These are phyloP conservation scores for Teleiodes luculella DNA, from an alignment of 2,888 invertebrate species.

Conservation along the genomic window DNA sequence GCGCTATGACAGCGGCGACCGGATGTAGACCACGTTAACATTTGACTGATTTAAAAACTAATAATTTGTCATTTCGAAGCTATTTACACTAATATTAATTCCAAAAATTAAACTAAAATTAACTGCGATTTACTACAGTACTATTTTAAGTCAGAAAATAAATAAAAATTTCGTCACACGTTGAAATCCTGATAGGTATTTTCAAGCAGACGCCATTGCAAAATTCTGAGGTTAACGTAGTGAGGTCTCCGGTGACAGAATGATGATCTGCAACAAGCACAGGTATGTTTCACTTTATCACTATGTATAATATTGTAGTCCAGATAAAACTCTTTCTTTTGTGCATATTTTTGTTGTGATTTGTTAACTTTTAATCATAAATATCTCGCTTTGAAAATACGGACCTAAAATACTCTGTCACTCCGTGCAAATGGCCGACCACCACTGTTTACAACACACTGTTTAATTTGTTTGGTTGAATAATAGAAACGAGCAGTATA, in stretches of 20 bases:
- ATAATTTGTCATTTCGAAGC: slow-evolving; percentile 52
- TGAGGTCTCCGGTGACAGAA: slow-evolving; percentile 73
- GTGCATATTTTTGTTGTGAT: slow-evolving; percentile 63
- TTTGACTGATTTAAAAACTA: slow-evolving; percentile 68
- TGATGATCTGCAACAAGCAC: slow-evolving; percentile 75
- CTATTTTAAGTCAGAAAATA: slow-evolving; percentile 24
- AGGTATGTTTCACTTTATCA: slow-evolving; percentile 68
- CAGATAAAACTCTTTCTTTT: slow-evolving; percentile 50
- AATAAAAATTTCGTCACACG: slow-evolving; percentile 47
- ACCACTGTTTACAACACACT: slow-evolving; percentile 81
- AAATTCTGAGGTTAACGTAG: slow-evolving; percentile 68
- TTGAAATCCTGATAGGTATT: slow-evolving; percentile 56
- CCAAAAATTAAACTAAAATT: slow-evolving; percentile 42
- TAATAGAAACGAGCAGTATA: slow-evolving; percentile 35
- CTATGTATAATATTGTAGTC: slow-evolving; percentile 51
- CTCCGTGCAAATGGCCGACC: slow-evolving; percentile 85
- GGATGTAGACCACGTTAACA: slow-evolving; percentile 73
- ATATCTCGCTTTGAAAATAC: slow-evolving; percentile 67
- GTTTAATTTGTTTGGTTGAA: slow-evolving; percentile 48
- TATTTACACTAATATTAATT: slow-evolving; percentile 37
- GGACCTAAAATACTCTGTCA: slow-evolving; percentile 81
- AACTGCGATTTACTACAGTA: slow-evolving; percentile 26
- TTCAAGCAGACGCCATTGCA: slow-evolving; percentile 73
- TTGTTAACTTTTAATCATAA: slow-evolving; percentile 68
- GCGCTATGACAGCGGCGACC: slow-evolving; percentile 73